Conservation (phyloP, 2,797 vertebrate species). For the Tolypeutes matacus region DNA sequence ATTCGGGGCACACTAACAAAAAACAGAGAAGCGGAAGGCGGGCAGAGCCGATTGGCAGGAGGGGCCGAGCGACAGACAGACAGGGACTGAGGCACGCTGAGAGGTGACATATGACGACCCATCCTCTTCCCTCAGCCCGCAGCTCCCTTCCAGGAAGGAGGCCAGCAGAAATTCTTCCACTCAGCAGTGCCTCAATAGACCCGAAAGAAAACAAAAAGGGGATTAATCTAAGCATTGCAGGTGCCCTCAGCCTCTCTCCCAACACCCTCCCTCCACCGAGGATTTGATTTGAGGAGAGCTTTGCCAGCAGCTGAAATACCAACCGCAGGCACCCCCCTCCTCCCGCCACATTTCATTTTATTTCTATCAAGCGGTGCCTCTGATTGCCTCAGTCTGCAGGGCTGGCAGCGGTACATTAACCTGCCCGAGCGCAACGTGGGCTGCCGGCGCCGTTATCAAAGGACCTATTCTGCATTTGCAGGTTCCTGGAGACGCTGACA, state of each 20-base stretch:
- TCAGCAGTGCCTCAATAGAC: constrained; percentile 70
- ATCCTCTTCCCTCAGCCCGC: constrained; percentile 63
- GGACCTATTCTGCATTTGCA: constrained; percentile 62
- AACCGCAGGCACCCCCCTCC: constrained; percentile 1
- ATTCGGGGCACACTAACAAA: not conserved
- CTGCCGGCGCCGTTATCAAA: constrained; percentile 76
- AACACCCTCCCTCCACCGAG: constrained; percentile 33
- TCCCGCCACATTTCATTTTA: constrained; percentile 73
- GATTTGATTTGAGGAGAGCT: constrained; percentile 64
- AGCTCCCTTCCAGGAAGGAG: constrained; percentile 78
- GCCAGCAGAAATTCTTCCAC: constrained; percentile 74
- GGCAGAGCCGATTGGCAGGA: not conserved
- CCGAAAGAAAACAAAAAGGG: constrained; percentile 77
- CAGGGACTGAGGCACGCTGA: not conserved
- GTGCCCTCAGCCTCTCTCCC: constrained; percentile 63
- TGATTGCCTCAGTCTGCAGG: constrained; percentile 84
- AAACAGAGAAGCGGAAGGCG: not conserved
- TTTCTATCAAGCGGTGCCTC: constrained; percentile 83
- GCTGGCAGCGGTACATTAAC: constrained; percentile 79
- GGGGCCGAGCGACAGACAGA: constrained; percentile 60
- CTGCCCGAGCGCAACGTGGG: constrained; percentile 57
- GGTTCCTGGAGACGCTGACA: constrained; percentile 75
- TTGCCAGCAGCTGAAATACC: constrained; percentile 76
- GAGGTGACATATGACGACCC: constrained; percentile 73
- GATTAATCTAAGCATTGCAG: constrained; percentile 71